Evolutionary conservation across 2,888 invertebrate genomes (phyloP).

Genomic region (Malachius bipustulatus): DNA sequence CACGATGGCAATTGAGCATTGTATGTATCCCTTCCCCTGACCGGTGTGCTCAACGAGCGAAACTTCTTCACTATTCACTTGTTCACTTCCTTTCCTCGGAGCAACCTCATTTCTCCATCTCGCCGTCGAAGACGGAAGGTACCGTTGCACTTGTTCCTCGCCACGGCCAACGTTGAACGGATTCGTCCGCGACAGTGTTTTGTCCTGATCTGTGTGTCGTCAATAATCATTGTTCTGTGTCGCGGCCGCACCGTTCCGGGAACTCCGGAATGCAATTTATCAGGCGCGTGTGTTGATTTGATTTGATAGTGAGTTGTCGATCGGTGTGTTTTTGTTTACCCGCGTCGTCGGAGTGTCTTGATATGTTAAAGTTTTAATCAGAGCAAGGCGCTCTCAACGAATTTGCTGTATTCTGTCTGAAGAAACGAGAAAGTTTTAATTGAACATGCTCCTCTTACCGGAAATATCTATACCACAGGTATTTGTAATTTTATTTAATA

Average conservation of each 20-base stretch:
- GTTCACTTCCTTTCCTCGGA: conserved; percentile 1
- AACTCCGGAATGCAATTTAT: too few species aligned
- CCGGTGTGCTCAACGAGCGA: conserved; percentile 1
- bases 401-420: too few species aligned
- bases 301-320: too few species aligned
- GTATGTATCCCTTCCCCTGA: background rate
- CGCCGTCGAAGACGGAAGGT: background rate
- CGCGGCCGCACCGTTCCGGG: too few species aligned
- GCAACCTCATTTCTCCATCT: conserved; percentile 1
- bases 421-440: background rate
- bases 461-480: conserved; percentile 2
- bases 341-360: too few species aligned
- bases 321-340: too few species aligned
- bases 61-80: background rate
- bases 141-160: conserved; percentile 2
- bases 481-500: too few species aligned
- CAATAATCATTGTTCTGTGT: too few species aligned
- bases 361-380: too few species aligned
- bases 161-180: conserved; percentile 2
- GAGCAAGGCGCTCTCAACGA: too few species aligned
- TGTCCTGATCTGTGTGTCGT: too few species aligned
- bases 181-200: background rate
- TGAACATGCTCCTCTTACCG: background rate
- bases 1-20: background rate
- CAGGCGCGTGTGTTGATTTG: too few species aligned